These are phyloP conservation scores for Bubo bubo DNA, from an alignment of 2,113 vertebrate species.

Conservation along the genomic window DNA sequence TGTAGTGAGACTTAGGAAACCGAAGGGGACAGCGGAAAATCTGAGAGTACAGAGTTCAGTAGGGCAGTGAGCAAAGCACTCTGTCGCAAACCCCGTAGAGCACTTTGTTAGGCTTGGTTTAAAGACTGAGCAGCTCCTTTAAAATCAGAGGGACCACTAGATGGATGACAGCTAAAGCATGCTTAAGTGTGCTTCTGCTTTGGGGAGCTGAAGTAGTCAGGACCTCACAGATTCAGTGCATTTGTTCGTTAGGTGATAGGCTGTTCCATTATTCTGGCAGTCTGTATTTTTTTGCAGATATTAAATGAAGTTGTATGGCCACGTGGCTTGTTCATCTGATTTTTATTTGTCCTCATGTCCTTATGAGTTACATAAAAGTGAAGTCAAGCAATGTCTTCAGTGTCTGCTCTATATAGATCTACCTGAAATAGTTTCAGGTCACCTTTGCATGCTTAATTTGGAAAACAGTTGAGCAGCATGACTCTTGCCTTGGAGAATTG, in stretches of 20 bases:
- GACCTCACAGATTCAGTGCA: background rate
- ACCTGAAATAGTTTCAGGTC: constrained; percentile 66
- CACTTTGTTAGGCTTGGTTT: background rate
- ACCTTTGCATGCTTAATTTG: constrained; percentile 58
- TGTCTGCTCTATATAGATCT: constrained; percentile 58
- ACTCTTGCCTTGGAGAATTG: constrained; percentile 32
- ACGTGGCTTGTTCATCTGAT: background rate
- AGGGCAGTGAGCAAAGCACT: background rate
- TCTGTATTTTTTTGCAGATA: background rate
- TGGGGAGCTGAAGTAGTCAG: background rate
- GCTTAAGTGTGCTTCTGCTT: background rate
- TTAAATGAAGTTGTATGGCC: background rate
- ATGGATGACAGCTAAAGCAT: background rate
- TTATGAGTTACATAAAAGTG: constrained; percentile 33
- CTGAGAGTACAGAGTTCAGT: background rate
- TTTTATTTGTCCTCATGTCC: constrained; percentile 33
- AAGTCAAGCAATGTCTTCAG: constrained; percentile 20
- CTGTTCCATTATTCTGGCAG: background rate
- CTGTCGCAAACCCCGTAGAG: background rate
- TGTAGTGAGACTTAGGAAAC: background rate
- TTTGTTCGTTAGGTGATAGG: background rate
- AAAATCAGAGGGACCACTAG: background rate
- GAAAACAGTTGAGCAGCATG: constrained; percentile 36
- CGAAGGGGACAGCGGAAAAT: background rate
- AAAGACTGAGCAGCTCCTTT: background rate